Base-by-base conservation (phyloP, 1,140 invertebrate species). In the Gerris buenoi region DNA sequence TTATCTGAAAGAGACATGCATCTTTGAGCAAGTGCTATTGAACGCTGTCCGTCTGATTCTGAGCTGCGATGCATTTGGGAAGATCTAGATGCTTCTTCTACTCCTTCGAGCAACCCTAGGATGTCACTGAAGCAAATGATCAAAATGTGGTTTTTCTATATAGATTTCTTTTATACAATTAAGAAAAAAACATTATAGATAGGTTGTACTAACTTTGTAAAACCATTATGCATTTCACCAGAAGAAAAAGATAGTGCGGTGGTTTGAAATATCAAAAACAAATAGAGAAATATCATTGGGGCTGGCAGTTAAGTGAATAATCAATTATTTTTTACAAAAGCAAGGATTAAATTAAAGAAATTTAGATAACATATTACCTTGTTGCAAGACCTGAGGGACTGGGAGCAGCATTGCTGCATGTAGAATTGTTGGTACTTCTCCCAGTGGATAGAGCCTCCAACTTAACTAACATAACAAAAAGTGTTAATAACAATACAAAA, bases 1-100 rank as follows among this genome's bases (percentile, higher is more conserved):
- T 80, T 74, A 5, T 80, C 67, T 2, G 69, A 69, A 1, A 75
- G 67, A 22, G 68, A 68, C 28, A 74, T 70, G 14, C 73, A 70
- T 62, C 71, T 67, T 22, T 75, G 72, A 13, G 74, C 73, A 13
- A 75, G 66, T 22, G 74, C 74, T 25, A 72, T 69, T 13, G 65
- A 71, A 23, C 33, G 5, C 18, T 46, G 33, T 10, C 33, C 33
- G 18, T 46, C 33, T 10, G 33, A 10, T 46, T 18, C 33, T 46
- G 33, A 46, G 5, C 5, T 65, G 65, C n/a, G 69, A 18, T 46
- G 33, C 5, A 46, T 46, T 46, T 46, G 5, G 5, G 18, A 5
- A 10, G 33, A 46, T 46, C 33, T 46, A 5, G 33, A 46, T 46
- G 33, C 33, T 46, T 46, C 33, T 46, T 46, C 33, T 46, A 46